Evolutionary conservation across 2,797 vertebrate genomes (phyloP).

Genomic region (Lepilemur ruficaudatus): DNA sequence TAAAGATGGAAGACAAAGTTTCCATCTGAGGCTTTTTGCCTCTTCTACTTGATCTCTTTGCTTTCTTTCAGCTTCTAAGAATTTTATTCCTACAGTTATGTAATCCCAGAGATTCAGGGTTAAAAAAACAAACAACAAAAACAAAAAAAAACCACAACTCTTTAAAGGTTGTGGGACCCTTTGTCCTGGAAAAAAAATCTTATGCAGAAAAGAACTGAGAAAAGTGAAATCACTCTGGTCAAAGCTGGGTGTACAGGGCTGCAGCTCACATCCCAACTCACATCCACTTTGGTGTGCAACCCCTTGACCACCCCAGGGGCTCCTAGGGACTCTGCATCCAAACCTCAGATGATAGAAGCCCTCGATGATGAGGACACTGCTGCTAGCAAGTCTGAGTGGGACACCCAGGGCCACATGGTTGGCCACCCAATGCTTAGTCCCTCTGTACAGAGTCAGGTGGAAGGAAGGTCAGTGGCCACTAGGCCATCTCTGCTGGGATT

Average conservation of each 20-base stretch:
- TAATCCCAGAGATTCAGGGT: background rate
- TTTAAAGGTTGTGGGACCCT: background rate
- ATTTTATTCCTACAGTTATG: background rate
- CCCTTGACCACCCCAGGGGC: background rate
- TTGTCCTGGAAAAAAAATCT: background rate
- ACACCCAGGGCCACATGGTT: accelerated
- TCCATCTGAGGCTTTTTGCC: background rate
- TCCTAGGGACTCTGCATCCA: background rate
- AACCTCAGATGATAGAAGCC: background rate
- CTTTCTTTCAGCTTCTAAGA: background rate
- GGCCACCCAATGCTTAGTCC: too few species aligned
- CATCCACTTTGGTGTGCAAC: accelerated
- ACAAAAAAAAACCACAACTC: background rate
- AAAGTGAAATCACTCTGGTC: background rate
- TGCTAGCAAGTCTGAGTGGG: background rate
- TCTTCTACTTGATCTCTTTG: background rate
- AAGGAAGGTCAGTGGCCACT: background rate
- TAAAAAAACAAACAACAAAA: too few species aligned
- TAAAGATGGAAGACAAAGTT: background rate
- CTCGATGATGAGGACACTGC: accelerated
- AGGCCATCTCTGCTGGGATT: background rate
- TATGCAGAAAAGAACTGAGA: background rate
- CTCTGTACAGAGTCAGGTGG: background rate
- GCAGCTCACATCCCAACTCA: too few species aligned
- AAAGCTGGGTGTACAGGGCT: background rate